These are phyloP conservation scores for Hemibagrus wyckioides DNA, from an alignment of 2,113 vertebrate species.

Conservation along the genomic window DNA sequence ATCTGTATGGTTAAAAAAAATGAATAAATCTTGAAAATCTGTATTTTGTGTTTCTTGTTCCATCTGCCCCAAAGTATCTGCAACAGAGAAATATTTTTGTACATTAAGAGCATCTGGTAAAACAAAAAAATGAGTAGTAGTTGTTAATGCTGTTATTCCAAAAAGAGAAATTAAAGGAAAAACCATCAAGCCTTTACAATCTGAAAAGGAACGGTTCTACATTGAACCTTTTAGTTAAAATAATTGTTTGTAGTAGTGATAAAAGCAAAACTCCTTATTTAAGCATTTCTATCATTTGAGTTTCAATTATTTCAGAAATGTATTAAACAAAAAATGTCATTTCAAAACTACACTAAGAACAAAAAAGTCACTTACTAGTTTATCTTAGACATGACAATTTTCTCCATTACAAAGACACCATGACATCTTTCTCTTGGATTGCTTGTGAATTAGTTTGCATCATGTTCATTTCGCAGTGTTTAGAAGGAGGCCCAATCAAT, in stretches of 20 bases:
- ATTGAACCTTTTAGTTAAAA: no score
- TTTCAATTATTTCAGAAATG: no score
- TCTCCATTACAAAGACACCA: background rate
- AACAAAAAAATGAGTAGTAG: background rate
- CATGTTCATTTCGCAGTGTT: background rate
- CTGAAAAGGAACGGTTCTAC: no score
- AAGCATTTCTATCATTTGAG: no score
- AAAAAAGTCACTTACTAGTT: background rate
- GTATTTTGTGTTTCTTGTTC: conserved; percentile 49
- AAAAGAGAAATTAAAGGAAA: background rate
- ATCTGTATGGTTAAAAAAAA: conserved; percentile 64
- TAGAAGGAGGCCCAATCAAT: background rate
- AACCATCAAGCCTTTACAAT: background rate
- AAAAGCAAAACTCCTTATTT: no score
- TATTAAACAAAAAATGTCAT: background rate
- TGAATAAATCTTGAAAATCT: conserved; percentile 44
- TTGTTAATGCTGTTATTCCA: background rate
- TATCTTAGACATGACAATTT: background rate
- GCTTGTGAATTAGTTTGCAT: background rate
- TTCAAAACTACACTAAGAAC: background rate
- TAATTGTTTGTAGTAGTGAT: no score
- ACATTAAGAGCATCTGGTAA: background rate
- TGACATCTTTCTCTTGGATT: background rate
- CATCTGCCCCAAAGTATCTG: background rate
- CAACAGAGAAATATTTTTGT: background rate